Conservation (phyloP, 2,113 vertebrate genomes). For the Raja brachyura region DNA sequence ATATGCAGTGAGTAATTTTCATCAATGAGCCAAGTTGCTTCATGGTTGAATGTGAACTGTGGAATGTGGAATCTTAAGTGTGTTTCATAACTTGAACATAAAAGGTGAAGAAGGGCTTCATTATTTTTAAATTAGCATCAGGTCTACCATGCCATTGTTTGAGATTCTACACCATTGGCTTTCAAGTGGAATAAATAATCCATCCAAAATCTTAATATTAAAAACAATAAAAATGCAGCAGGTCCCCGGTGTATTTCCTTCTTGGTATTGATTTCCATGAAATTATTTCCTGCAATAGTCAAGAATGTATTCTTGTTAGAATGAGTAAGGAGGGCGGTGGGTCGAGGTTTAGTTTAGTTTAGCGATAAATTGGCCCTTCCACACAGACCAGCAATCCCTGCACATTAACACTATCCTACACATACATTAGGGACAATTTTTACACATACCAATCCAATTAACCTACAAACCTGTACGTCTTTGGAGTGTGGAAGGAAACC, state of each 20-base stretch:
- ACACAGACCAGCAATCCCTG: too few species aligned
- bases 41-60: background rate
- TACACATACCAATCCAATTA: too few species aligned
- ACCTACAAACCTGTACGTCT: too few species aligned
- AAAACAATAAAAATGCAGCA: background rate
- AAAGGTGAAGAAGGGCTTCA: background rate
- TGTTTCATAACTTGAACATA: background rate
- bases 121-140: background rate
- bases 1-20: background rate
- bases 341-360: background rate
- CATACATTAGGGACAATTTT: too few species aligned
- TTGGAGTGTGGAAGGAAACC: too few species aligned
- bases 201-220: background rate
- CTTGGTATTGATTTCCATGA: background rate
- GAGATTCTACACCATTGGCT: background rate
- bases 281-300: background rate
- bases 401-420: too few species aligned
- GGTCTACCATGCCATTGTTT: background rate
- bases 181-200: background rate
- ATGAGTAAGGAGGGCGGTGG: background rate
- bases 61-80: background rate
- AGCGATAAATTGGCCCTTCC: too few species aligned
- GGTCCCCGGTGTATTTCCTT: background rate
- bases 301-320: background rate
- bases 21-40: background rate